A percentile compares a stretch with the other conserved stretches of the same genome.
Conservation (phyloP, 2,113 vertebrate species). For the Myotis davidii region DNA sequence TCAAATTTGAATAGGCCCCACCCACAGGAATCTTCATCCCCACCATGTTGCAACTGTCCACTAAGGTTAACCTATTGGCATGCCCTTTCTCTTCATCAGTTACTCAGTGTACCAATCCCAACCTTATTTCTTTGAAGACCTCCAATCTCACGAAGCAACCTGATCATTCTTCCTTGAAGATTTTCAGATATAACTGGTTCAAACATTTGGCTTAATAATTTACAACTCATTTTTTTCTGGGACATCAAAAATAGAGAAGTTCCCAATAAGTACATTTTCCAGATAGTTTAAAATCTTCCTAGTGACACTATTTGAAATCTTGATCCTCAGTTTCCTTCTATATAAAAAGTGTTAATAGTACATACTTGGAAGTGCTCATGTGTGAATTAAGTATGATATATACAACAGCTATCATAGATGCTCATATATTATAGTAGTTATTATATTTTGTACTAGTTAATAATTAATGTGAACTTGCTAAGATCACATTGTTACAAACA, state of each 20-base stretch:
- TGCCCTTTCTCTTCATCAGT: neutral
- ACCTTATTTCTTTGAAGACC: neutral
- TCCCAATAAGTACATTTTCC: neutral
- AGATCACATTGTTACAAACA: neutral
- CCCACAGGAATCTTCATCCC: neutral
- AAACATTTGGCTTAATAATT: conserved; percentile 8
- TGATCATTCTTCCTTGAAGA: neutral
- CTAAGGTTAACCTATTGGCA: neutral
- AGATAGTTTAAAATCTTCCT: neutral
- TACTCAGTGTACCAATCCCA: neutral
- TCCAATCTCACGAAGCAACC: neutral
- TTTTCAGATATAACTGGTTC: neutral
- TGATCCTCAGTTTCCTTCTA: neutral
- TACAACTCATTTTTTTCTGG: neutral
- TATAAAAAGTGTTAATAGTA: neutral
- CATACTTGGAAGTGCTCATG: neutral
- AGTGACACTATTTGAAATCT: neutral
- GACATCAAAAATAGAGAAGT: neutral
- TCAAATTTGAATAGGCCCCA: neutral
- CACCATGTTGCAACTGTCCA: neutral
- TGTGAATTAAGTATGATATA: neutral
- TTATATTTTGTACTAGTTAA: neutral
- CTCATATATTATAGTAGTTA: neutral
- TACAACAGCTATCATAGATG: neutral
- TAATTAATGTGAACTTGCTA: conserved; percentile 12